phyloP scores from a whole-genome alignment of 92 coral and sea anemone genomes.

The Porites cylindrica region DNA sequence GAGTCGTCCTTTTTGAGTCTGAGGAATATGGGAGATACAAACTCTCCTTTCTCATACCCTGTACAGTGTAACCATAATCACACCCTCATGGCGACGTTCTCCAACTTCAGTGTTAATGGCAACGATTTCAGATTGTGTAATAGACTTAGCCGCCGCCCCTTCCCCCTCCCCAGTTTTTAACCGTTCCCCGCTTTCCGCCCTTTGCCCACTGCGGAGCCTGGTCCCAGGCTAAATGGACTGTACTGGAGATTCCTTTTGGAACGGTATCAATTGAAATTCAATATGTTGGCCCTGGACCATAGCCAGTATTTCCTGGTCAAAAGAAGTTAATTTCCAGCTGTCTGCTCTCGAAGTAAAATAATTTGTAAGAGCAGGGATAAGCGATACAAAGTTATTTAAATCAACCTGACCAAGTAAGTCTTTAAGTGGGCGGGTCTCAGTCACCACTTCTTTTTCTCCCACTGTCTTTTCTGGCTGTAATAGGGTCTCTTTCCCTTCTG shows the following conservation, averaged over 20 bases:
- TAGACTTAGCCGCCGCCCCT: background rate
- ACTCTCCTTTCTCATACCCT: slow-evolving; percentile 47
- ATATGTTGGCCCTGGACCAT: slow-evolving; percentile 8
- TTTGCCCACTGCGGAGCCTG: no score
- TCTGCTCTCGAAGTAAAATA: slow-evolving; percentile 19
- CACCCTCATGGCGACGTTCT: slow-evolving; percentile 9
- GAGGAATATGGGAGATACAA: slow-evolving; percentile 31
- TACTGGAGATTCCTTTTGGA: background rate
- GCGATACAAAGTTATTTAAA: slow-evolving; percentile 35
- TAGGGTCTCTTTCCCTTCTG: slow-evolving; percentile 9
- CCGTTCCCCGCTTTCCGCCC: no score
- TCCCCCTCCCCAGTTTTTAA: no score
- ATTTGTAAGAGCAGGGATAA: slow-evolving; percentile 12
- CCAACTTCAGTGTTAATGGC: slow-evolving; percentile 26
- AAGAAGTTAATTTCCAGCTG: slow-evolving; percentile 25
- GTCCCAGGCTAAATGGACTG: slow-evolving; percentile 2
- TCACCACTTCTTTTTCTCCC: slow-evolving; percentile 4
- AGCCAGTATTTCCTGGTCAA: no score
- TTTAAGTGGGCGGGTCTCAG: background rate
- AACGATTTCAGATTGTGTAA: slow-evolving; percentile 26
- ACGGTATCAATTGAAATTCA: no score
- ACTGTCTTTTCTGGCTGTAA: slow-evolving; percentile 19
- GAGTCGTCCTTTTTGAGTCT: slow-evolving; percentile 4
- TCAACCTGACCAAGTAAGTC: background rate
- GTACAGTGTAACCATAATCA: background rate